phyloP scores from a whole-genome alignment of 2,888 invertebrate genomes.

The Alentia gelatinosa region DNA sequence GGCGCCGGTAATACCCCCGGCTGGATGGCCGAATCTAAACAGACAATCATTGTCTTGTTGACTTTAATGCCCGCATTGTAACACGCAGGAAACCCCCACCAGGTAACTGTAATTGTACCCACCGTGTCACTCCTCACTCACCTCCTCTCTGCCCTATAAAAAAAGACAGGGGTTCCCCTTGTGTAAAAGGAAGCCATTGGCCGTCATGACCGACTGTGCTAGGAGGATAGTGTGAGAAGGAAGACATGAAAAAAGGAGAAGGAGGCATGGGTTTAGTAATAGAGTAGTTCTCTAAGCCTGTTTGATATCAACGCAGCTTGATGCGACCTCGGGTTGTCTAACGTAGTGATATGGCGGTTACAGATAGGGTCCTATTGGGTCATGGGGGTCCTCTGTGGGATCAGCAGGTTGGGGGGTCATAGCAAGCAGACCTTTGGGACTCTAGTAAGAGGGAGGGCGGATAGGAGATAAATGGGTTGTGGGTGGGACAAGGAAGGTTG shows the following conservation, averaged over 20 bases:
- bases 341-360: not conserved
- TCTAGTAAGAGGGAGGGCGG: no score
- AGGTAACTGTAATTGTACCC: conserved; percentile 31
- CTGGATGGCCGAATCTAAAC: conserved; percentile 29
- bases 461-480: not conserved
- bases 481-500: not conserved
- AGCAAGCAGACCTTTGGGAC: no score
- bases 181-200: not conserved
- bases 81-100: not conserved
- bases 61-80: conserved; percentile 42
- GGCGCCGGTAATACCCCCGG: conserved; percentile 5
- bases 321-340: no score
- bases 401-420: no score
- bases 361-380: not conserved
- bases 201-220: not conserved
- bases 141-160: not conserved
- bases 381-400: no score
- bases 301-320: not conserved
- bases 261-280: not conserved
- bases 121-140: not conserved
- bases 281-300: not conserved
- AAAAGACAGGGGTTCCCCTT: not conserved
- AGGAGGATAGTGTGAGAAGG: not conserved
- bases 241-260: not conserved
- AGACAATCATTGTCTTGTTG: conserved; percentile 43